Evolutionary conservation across 1,140 invertebrate genomes (phyloP), one percentile per base, ranked within the genome.

Genomic region (Akabosia matsudoensis): DNA sequence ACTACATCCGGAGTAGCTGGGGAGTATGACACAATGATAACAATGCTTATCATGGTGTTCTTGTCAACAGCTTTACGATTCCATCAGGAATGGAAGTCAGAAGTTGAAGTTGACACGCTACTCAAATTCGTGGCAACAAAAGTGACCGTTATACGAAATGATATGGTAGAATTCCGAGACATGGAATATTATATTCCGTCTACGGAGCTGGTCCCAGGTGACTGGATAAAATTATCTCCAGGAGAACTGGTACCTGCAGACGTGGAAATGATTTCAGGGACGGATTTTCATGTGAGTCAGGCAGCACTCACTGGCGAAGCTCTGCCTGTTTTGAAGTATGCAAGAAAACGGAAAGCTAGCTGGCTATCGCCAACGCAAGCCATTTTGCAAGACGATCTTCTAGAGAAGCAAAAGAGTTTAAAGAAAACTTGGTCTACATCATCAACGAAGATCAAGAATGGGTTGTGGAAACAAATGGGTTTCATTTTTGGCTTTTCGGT

Each of bases 271-370:
- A 2, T 75, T 2, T 33, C 33, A 18, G 64, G 73, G 2, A 78
- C 74, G 52, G 76, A 78, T 74, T 70, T 78, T 18, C 56, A 64
- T 33, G 51, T 78, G 24, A 70, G 56, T 33, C 76, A 78, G 31
- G 71, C 76, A 0, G 67, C 73, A 2, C 33, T 78, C n/a, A 78
- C 76, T 0, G 76, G 76, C 0, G 76, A 78, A 71, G 76, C 76
- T 1, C 51, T 78, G 33, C 76, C 76, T 0, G 76, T 78, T 1
- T 61, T 64, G 28, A 78, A 78, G 33, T 67, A 67, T 30, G 13
- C 7, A 4, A 31, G 24, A n/a, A 4, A 18, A 10, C 37, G 37
- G 37, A 7, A 45, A 45, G 37, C 7, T 10, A 45, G 37, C 18
- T 45, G 37, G 37, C 7, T 45, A 18, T 45, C 37, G 37, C 37